Evolutionary conservation across 2,797 vertebrate species (phyloP).

Genomic region (Pelochelys cantorii): DNA sequence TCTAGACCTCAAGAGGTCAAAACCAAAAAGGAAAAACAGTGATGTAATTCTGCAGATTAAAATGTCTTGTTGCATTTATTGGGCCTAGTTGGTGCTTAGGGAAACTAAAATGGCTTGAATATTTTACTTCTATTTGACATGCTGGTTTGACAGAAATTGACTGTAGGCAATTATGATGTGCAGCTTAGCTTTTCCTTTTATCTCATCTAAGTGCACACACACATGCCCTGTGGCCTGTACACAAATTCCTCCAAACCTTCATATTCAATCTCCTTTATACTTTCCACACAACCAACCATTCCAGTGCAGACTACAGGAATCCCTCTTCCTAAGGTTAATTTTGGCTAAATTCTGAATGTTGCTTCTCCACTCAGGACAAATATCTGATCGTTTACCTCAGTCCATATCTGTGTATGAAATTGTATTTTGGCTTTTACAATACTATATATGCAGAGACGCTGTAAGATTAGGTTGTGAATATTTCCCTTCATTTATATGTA

Average conservation of each 20-base stretch:
- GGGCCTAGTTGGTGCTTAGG: neutral
- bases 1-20: too few relatives aligned
- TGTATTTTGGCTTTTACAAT: neutral
- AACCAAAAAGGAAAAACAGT: slow-evolving; percentile 1
- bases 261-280: neutral
- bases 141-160: slow-evolving; percentile 11
- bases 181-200: neutral
- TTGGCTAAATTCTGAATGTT: neutral
- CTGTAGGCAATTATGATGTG: neutral
- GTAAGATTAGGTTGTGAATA: neutral
- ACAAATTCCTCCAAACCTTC: neutral
- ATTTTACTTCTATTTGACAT: neutral
- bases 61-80: neutral
- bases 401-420: neutral
- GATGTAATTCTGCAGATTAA: neutral
- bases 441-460: neutral
- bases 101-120: slow-evolving; percentile 2
- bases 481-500: neutral
- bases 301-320: neutral
- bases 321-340: neutral
- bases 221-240: neutral
- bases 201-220: neutral
- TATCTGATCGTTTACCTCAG: neutral
- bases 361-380: neutral
- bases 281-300: neutral